Evolutionary conservation across 1,140 invertebrate genomes (phyloP).

Genomic region (Venustaconcha ellipsiformis): DNA sequence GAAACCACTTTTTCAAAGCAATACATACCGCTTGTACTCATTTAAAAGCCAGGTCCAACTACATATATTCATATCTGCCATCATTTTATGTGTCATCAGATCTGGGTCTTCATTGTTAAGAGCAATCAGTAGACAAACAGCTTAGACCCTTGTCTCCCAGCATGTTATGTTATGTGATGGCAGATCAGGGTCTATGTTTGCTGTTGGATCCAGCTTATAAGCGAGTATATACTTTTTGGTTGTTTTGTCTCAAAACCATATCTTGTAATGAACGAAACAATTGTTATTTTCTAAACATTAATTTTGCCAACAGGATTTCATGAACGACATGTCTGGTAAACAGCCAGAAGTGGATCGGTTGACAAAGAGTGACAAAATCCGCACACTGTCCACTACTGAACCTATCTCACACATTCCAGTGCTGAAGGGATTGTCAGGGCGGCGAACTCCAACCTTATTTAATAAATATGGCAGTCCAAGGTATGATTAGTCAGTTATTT

Average conservation of each 20-base stretch:
- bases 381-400: constrained; percentile 42
- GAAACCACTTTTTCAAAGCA: too few species aligned
- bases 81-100: too few species aligned
- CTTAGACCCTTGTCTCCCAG: too few species aligned
- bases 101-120: too few species aligned
- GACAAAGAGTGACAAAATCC: constrained; percentile 58
- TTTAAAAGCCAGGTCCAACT: too few species aligned
- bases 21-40: too few species aligned
- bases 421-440: constrained; percentile 36
- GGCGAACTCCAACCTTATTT: constrained; percentile 35
- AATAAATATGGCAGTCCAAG: constrained; percentile 37
- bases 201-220: neutral
- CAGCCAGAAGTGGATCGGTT: constrained; percentile 68
- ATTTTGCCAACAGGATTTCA: constrained; percentile 56
- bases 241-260: too few species aligned
- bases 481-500: constrained; percentile 10
- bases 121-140: too few species aligned
- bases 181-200: neutral
- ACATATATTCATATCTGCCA: too few species aligned
- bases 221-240: too few species aligned
- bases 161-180: too few species aligned
- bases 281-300: neutral
- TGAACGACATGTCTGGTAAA: constrained; percentile 66
- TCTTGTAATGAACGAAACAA: neutral
- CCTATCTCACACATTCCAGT: constrained; percentile 55